Percentiles rank a stretch among this genome's conserved stretches.
These are phyloP conservation scores for Drosophila nr. perissopoda DNA, from an alignment of 2,888 invertebrate species.

Conservation along the genomic window DNA sequence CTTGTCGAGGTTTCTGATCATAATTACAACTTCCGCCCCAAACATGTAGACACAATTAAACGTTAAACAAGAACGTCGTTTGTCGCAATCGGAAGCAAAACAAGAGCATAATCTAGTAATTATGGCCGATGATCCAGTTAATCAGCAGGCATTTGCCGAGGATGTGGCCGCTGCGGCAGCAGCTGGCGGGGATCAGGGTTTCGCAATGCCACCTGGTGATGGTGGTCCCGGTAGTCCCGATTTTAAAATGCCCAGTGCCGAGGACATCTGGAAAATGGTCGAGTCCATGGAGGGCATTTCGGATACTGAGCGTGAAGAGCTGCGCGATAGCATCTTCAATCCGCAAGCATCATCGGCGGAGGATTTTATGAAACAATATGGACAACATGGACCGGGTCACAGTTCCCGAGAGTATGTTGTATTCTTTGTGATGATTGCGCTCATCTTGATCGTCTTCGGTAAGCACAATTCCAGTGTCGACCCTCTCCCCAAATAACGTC, in stretches of 20 bases:
- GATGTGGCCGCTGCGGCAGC: constrained; percentile 80
- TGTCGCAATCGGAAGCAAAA: constrained; percentile 5
- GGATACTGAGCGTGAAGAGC: constrained; percentile 87
- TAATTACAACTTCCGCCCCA: constrained; percentile 40
- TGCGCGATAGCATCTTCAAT: constrained; percentile 86
- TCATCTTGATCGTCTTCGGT: constrained; percentile 83
- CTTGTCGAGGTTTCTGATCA: constrained; percentile 17
- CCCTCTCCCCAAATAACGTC: constrained; percentile 28
- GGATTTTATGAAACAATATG: constrained; percentile 69
- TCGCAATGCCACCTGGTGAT: constrained; percentile 45
- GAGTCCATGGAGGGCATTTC: constrained; percentile 86
- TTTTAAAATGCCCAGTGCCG: constrained; percentile 86
- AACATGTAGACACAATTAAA: constrained; percentile 44
- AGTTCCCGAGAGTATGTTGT: constrained; percentile 80
- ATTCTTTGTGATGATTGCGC: constrained; percentile 84
- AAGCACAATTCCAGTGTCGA: constrained; percentile 64
- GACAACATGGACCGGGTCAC: constrained; percentile 48
- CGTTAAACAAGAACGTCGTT: constrained; percentile 36
- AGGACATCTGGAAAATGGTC: constrained; percentile 87
- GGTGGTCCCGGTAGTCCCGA: constrained; percentile 69
- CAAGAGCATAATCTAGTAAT: neutral
- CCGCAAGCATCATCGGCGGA: constrained; percentile 84
- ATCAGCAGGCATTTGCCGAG: constrained; percentile 79
- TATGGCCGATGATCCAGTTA: constrained; percentile 81
- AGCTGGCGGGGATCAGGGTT: constrained; percentile 69